Percentiles rank a stretch among this genome's conserved stretches.
Evolutionary conservation across 1,140 invertebrate genomes (phyloP).

Genomic region (Amyelois transitella): DNA sequence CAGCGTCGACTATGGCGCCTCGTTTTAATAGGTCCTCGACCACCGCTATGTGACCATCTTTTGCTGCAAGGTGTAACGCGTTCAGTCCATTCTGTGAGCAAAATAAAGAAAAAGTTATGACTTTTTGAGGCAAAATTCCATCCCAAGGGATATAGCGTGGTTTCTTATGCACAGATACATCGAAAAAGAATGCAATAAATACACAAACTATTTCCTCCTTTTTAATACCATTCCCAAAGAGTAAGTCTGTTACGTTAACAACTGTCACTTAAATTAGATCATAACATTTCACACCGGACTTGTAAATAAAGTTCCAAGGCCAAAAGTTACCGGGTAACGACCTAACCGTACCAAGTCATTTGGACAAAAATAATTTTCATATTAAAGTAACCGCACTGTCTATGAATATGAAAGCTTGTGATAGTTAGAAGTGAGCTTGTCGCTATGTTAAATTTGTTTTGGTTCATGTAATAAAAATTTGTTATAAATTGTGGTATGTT

Average conservation of each 20-base stretch:
- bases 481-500: no score
- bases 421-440: background rate
- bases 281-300: background rate
- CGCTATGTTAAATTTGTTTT: background rate
- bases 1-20: constrained; percentile 95
- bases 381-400: background rate
- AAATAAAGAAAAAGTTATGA: constrained; percentile 10
- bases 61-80: constrained; percentile 97
- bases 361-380: background rate
- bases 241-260: no score
- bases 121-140: no score
- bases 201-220: no score
- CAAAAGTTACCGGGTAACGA: background rate
- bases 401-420: background rate
- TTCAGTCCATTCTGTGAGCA: constrained; percentile 94
- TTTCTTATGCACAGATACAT: background rate
- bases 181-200: no score
- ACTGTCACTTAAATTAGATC: background rate
- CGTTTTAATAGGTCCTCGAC: constrained; percentile 93
- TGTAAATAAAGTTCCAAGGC: background rate
- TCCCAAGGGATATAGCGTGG: no score
- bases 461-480: no score
- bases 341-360: background rate
- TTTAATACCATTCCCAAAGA: no score
- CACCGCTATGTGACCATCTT: constrained; percentile 97